Conservation (phyloP, 2,113 vertebrate genomes). For the Chlorodrepanis virens region DNA sequence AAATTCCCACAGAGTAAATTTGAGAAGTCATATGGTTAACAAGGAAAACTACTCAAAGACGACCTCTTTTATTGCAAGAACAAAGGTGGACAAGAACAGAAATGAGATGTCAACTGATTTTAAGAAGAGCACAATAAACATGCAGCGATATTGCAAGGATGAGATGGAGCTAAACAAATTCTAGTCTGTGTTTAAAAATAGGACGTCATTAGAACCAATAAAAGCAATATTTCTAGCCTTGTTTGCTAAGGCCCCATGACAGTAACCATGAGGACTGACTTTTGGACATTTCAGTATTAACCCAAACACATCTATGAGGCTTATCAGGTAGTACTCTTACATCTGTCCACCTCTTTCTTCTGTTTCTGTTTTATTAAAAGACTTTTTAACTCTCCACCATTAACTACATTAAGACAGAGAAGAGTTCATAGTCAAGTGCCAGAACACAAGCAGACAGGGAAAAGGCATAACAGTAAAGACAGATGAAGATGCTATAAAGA, state of each 20-base stretch:
- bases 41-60: neutral
- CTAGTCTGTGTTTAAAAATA: neutral
- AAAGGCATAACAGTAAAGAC: neutral
- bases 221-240: neutral
- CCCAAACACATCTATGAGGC: neutral
- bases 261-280: neutral
- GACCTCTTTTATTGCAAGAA: neutral
- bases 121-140: neutral
- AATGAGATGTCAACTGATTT: neutral
- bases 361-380: neutral
- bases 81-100: neutral
- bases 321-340: neutral
- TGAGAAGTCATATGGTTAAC: neutral
- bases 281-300: neutral
- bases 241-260: neutral
- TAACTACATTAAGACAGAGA: neutral
- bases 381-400: neutral
- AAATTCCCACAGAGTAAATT: conserved; percentile 50
- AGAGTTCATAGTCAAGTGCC: neutral
- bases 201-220: neutral
- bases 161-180: neutral
- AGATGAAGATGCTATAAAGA: neutral
- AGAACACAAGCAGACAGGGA: neutral
- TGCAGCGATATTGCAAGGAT: neutral
- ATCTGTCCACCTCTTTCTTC: neutral